Percentiles rank a stretch among this genome's conserved stretches.
These are phyloP conservation scores for Anorthoa munda DNA, from an alignment of 2,888 invertebrate genomes.

Conservation along the genomic window DNA sequence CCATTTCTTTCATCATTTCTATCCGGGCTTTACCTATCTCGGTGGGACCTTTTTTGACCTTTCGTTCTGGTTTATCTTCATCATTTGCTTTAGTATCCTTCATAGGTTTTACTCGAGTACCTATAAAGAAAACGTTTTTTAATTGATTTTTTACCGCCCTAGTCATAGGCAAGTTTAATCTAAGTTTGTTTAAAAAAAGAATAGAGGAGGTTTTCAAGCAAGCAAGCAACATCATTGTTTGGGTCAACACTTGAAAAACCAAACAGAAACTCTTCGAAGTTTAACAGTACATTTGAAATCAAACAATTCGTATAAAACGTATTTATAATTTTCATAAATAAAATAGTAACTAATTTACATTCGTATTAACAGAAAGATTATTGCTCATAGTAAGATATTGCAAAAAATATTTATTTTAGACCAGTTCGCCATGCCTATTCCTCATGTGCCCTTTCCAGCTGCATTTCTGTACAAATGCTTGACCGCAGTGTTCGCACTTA, in stretches of 20 bases:
- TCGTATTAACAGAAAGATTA: slow-evolving; percentile 19
- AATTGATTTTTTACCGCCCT: neutral
- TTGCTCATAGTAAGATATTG: slow-evolving; percentile 2
- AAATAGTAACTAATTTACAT: neutral
- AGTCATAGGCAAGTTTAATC: neutral
- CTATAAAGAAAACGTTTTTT: slow-evolving; percentile 55
- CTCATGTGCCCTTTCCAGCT: slow-evolving; percentile 73
- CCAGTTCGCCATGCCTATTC: slow-evolving; percentile 65
- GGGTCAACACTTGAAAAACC: neutral
- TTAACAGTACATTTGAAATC: slow-evolving; percentile 13
- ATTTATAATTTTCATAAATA: slow-evolving; percentile 22
- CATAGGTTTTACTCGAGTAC: slow-evolving; percentile 24
- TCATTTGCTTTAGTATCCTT: neutral
- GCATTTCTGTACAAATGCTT: slow-evolving; percentile 72
- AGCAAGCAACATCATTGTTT: too few relatives aligned
- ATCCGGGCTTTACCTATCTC: neutral
- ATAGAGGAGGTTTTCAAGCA: neutral
- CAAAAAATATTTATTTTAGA: slow-evolving; percentile 27
- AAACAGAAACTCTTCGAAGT: neutral
- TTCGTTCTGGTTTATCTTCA: neutral
- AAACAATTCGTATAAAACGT: slow-evolving; percentile 16
- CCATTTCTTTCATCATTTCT: slow-evolving; percentile 19
- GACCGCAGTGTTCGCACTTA: slow-evolving; percentile 70
- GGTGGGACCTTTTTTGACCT: neutral
- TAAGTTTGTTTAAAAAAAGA: neutral